Conservation (phyloP, 2,113 vertebrate species). For the Lates calcarifer region DNA sequence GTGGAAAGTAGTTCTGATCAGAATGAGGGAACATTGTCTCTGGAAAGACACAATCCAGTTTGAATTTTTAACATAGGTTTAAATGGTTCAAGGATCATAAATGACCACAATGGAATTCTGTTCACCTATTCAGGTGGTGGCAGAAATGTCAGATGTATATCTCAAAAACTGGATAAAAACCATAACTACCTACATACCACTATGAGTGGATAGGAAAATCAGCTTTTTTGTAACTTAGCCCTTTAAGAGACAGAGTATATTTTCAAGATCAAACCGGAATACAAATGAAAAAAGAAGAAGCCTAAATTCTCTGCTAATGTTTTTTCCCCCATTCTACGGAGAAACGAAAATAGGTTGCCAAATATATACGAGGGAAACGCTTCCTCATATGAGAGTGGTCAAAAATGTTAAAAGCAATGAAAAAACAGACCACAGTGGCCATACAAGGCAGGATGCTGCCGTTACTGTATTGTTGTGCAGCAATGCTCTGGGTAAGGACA, state of each 20-base stretch:
- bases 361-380: slow-evolving; percentile 4
- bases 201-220: neutral
- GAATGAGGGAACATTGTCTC: neutral
- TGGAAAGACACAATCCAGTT: neutral
- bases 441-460: slow-evolving; percentile 23
- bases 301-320: neutral
- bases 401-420: slow-evolving; percentile 17
- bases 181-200: neutral
- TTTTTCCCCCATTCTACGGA: neutral
- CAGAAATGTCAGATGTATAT: neutral
- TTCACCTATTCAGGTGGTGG: neutral
- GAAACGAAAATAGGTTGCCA: slow-evolving; percentile 8
- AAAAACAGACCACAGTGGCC: slow-evolving; percentile 19
- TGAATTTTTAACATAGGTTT: neutral
- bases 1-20: neutral
- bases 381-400: neutral
- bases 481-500: slow-evolving; percentile 58
- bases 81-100: neutral
- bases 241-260: neutral
- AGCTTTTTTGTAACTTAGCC: neutral
- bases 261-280: neutral
- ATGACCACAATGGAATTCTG: neutral
- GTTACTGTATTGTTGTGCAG: slow-evolving; percentile 65
- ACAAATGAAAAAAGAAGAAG: neutral
- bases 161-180: slow-evolving; percentile 1